These are phyloP conservation scores for Stenolophus ochropezus DNA, from an alignment of 2,888 invertebrate genomes.

Conservation along the genomic window DNA sequence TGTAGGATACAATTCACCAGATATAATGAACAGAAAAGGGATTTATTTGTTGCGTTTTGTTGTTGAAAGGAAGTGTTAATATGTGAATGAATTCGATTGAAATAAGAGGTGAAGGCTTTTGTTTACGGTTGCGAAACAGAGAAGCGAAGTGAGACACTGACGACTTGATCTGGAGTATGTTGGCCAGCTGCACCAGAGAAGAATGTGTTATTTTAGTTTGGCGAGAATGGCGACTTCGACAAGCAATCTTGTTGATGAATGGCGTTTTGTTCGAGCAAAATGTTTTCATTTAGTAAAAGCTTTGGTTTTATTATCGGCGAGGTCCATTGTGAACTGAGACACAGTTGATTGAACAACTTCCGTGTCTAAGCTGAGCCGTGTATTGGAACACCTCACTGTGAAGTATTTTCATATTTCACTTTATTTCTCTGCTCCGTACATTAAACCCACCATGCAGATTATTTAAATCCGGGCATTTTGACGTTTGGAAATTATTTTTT, in stretches of 20 bases:
- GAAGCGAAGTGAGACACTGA: constrained; percentile 16
- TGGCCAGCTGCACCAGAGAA: constrained; percentile 13
- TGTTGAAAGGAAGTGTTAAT: not conserved
- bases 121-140: not conserved
- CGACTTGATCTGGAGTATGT: constrained; percentile 26
- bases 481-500: constrained; percentile 17
- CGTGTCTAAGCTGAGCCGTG: not conserved
- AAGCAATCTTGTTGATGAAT: constrained; percentile 56
- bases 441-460: not conserved
- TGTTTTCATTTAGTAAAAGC: constrained; percentile 60
- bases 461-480: constrained; percentile 1
- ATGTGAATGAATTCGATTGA: constrained; percentile 13
- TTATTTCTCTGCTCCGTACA: constrained; percentile 4
- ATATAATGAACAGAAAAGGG: too few relatives aligned
- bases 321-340: constrained; percentile 31
- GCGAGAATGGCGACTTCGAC: constrained; percentile 51
- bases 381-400: not conserved
- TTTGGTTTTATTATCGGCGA: constrained; percentile 53
- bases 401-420: constrained; percentile 16
- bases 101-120: not conserved
- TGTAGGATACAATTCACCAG: too few relatives aligned
- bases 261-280: constrained; percentile 55
- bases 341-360: constrained; percentile 49
- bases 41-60: too few relatives aligned
- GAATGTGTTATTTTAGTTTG: constrained; percentile 53